Evolutionary conservation across 2,797 vertebrate genomes (phyloP).

Genomic region (Halcyon leucocephala): DNA sequence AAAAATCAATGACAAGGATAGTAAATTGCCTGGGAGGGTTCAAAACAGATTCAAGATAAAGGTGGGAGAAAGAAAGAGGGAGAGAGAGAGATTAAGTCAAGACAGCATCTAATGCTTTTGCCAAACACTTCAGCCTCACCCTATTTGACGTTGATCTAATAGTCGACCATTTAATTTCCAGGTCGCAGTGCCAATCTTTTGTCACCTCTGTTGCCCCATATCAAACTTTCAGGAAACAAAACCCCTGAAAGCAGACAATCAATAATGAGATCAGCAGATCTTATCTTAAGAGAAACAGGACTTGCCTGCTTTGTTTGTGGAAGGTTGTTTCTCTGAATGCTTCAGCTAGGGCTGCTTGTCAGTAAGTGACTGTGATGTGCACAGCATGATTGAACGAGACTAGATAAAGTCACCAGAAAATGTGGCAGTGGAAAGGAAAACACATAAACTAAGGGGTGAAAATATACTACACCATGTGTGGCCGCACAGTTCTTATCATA

Average conservation of each 20-base stretch:
- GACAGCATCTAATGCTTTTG: constrained; percentile 78
- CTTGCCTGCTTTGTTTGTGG: constrained; percentile 75
- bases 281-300: constrained; percentile 81
- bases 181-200: constrained; percentile 78
- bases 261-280: constrained; percentile 85
- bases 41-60: constrained; percentile 85
- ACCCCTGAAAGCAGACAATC: constrained; percentile 83
- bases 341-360: constrained; percentile 75
- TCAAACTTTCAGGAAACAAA: constrained; percentile 89
- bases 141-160: constrained; percentile 69
- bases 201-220: constrained; percentile 79
- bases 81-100: constrained; percentile 81
- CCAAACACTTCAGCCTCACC: constrained; percentile 76
- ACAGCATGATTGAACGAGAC: constrained; percentile 71
- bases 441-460: constrained; percentile 61
- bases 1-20: constrained; percentile 85
- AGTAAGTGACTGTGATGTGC: constrained; percentile 77
- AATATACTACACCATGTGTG: constrained; percentile 68
- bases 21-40: constrained; percentile 86
- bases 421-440: constrained; percentile 69
- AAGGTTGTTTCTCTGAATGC: constrained; percentile 75
- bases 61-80: constrained; percentile 29
- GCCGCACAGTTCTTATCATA: constrained; percentile 40
- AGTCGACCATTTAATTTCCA: constrained; percentile 77
- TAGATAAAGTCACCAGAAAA: constrained; percentile 80